Base-by-base conservation (phyloP, 2,113 vertebrate species). In the Vanacampus margaritifer region DNA sequence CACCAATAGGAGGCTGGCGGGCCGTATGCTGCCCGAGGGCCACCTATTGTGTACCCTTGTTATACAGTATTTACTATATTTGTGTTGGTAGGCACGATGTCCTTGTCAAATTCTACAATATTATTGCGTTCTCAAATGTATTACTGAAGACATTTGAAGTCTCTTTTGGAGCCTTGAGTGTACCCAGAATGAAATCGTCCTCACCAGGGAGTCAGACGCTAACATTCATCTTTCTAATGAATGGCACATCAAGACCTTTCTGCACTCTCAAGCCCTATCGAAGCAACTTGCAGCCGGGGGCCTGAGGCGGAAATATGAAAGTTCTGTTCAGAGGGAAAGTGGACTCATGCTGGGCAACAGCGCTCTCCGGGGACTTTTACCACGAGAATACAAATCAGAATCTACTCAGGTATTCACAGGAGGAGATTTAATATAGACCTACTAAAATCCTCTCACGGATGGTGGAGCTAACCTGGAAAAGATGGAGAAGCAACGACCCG, bases 221-320 rank as follows among this genome's bases (percentile, higher is more conserved):
- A 53, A 62, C 78, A 81, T 85, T 86, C 75, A 78, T 86, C 79
- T 80, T 81, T 80, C 65, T 77, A 84, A 86, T 75, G 68, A 83
- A 74, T 62, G 67, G 45, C 79, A 67, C 77, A 84, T 85, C 82
- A 67, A 65, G 68, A 75, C 65, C 57, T 68, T 51, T 26, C 71
- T 59, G 72, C 74, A 79, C 71, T 76, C 67, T 67, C 1, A 17
- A 39, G 46, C 71, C 68, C n/a, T 68, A 71, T 62, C 28, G n/a
- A 67, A 73, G 71, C 64, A 56, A 64, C 80, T 79, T 65, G 64
- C 62, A 74, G 73, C 80, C 32, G 26, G 50, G 41, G 54, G 70
- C 71, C 64, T 60, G 21, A 68, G 1, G 26, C 50, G 54, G 68
- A 63, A 81, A 72, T 79, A 26, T 73, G 60, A 43, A 67, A 76